Base-by-base conservation (phyloP, 2,113 vertebrate genomes). In the Pelobates fuscus region DNA sequence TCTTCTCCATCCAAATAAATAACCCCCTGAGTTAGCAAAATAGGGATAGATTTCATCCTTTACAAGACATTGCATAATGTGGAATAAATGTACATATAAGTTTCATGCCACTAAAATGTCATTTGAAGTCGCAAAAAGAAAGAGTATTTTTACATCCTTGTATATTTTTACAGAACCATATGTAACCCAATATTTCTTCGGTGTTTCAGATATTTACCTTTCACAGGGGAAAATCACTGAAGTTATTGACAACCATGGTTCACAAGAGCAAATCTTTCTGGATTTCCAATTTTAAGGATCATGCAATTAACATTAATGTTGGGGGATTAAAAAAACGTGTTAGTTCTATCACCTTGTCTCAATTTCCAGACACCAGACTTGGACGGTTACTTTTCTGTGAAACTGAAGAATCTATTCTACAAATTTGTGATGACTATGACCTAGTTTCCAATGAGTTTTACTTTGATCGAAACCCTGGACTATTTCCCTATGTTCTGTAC, bases 341-440 rank as follows among this genome's bases (percentile, higher is more conserved):
- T 37, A 94, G 93, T 73, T 94, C 92, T 41, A 94, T 88, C 23
- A 92, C 94, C 1, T 83, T 98, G 77, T 92, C 87, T 78, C 95
- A 93, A 63, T 98, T 98, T 82, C 97, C 97, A 0, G 92, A 97
- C 81, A 98, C 96, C 10, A 89, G 97, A 18, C 88, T 99, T 76
- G 96, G 96, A 0, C 95, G 94, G n/a, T 90, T 99, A 82, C 90
- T 97, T 57, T 87, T 90, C 0, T 98, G 97, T 0, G 93, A 92
- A 73, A 93, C 95, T 0, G 95, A 98, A 83, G 96, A 99, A 82
- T 95, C 94, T 58, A 95, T 98, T 64, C 89, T 97, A 58, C 94
- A 96, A 87, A 89, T 99, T 79, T 99, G 97, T n/a, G 96, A 99
- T 46, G 97, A 99, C 88, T 99, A 98, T 0, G 96, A 98, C 0